phyloP scores from a whole-genome alignment of 2,113 vertebrate genomes.

The Corydoras maculifer region DNA sequence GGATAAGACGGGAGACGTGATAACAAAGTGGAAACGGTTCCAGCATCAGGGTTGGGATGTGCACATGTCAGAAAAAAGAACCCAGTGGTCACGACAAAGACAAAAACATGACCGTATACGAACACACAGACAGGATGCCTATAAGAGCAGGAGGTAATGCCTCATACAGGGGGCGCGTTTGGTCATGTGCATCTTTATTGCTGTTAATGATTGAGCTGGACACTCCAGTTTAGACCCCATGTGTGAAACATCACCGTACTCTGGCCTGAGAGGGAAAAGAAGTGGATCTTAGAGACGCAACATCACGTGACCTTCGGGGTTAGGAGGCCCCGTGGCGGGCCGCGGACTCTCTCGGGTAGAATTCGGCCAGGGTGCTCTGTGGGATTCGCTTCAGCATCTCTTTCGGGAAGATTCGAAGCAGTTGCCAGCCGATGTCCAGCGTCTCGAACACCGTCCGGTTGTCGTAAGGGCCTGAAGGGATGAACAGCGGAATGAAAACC shows the following conservation, averaged over 20 bases:
- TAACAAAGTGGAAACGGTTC: not conserved
- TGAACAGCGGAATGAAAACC: not conserved
- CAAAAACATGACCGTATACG: not conserved
- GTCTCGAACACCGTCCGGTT: constrained; percentile 93
- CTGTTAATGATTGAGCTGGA: not conserved
- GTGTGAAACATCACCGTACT: constrained; percentile 19
- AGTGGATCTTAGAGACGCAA: constrained; percentile 11
- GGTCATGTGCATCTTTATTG: not conserved
- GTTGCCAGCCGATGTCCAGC: constrained; percentile 96
- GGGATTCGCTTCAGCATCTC: constrained; percentile 98
- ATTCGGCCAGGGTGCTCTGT: constrained; percentile 88
- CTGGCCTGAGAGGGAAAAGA: constrained; percentile 3
- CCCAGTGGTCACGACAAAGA: not conserved
- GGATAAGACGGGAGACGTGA: constrained; percentile 5
- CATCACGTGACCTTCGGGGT: constrained; percentile 10
- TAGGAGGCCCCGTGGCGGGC: constrained; percentile 38
- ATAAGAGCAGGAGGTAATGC: not conserved
- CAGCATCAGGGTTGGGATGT: constrained; percentile 4
- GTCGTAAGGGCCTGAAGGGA: constrained; percentile 77
- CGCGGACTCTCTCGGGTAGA: constrained; percentile 85
- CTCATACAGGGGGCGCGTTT: not conserved
- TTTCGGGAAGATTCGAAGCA: constrained; percentile 96
- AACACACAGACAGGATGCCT: not conserved
- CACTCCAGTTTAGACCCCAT: constrained; percentile 3
- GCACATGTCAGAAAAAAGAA: not conserved